Base-by-base conservation (phyloP, 1,140 invertebrate genomes). In the Drosophila truncata region DNA sequence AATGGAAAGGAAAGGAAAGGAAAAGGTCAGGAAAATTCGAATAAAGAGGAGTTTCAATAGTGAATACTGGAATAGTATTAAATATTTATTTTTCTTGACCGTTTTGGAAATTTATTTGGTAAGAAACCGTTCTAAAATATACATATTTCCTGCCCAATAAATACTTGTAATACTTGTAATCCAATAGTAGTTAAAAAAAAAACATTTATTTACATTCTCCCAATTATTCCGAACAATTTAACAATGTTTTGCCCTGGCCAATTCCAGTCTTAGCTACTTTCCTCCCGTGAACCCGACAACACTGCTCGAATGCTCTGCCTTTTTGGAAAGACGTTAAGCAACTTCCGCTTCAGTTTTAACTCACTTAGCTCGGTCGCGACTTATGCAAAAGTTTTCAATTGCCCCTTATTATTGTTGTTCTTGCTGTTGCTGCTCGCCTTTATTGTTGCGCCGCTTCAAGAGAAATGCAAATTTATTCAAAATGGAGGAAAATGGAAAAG, bases 381-480 rank as follows among this genome's bases (percentile, higher is more conserved):
- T 87, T 88, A 69, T 90, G 84, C 84, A 81, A 88, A 88, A 88
- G 78, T 88, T 88, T 85, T 85, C 85, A 90, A 88, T 88, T 88
- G 84, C 81, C 85, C 66, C 77, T 82, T 86, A 82, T 82, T 85
- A 71, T 74, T 78, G 78, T 85, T 85, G 77, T 84, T 78, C 54
- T 52, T 50, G 71, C 42, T 70, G 49, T 54, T 70, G 57, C 49
- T 18, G 49, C 25, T 31, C 61, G 42, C 29, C 66, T 78, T 69
- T 80, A 52, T 70, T 70, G 65, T 61, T 59, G 64, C 55, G 41
- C 33, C 47, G 60, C 18, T 71, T 88, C 69, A 71, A 88, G 84
- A 78, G 80, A 88, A 84, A 88, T 88, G 85, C 82, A 88, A 88
- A 88, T 88, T 88, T 88, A 81, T 90, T 81, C 85, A 88, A 90